Percentiles rank a stretch among this genome's conserved stretches.
phyloP scores from a whole-genome alignment of 2,888 invertebrate genomes.

The Pristionchus arcanus region DNA sequence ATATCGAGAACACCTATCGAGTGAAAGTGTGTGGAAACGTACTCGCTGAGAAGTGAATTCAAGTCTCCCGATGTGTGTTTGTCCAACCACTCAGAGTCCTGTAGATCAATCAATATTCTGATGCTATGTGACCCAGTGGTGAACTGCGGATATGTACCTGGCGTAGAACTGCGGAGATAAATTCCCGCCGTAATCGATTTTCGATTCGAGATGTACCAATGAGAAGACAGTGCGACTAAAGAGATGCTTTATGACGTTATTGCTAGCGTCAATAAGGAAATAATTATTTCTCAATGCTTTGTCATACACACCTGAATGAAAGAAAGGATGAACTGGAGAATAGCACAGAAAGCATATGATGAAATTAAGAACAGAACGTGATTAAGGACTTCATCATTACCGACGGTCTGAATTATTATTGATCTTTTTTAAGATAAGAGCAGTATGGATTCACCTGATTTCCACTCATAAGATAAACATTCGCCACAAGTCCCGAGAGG shows the following conservation, averaged over 20 bases:
- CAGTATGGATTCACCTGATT: neutral
- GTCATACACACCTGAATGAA: neutral
- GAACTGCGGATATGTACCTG: too few relatives aligned
- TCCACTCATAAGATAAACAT: neutral
- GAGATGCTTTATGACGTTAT: too few relatives aligned
- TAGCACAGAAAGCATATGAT: neutral
- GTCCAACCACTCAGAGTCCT: conserved; percentile 39
- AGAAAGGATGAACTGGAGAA: neutral
- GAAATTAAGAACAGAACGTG: neutral
- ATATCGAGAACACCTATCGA: neutral
- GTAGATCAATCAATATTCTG: neutral
- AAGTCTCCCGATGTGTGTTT: neutral
- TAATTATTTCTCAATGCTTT: neutral
- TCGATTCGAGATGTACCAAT: conserved; percentile 13
- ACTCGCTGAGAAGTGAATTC: neutral
- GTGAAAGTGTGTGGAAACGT: neutral
- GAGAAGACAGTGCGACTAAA: conserved; percentile 18
- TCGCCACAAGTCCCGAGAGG: neutral
- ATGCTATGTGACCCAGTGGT: too few relatives aligned
- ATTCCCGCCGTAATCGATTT: neutral
- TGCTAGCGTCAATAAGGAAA: too few relatives aligned
- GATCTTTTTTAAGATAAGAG: too few relatives aligned
- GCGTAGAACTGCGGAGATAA: neutral
- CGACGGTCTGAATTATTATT: neutral
- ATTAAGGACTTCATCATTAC: neutral